phyloP scores from a whole-genome alignment of 2,113 vertebrate genomes.

The Donacobius atricapilla region DNA sequence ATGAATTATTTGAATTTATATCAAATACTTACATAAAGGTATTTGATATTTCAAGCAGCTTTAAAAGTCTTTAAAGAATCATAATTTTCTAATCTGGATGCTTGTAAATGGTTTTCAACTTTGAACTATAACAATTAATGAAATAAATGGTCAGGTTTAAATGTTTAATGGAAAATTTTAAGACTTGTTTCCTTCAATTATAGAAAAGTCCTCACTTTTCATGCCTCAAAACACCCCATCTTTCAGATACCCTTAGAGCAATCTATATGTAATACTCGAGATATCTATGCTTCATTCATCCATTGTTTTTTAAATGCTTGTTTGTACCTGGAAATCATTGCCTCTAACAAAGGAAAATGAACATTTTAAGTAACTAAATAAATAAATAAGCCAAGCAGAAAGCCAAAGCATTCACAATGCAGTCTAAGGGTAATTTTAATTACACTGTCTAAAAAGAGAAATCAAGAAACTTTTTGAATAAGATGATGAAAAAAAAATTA shows the following conservation, averaged over 20 bases:
- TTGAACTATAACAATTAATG: not conserved
- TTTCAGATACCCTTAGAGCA: not conserved
- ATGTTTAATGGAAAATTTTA: not conserved
- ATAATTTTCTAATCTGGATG: not conserved
- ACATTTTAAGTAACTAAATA: not conserved
- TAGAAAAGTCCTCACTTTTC: not conserved
- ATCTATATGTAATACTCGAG: not conserved
- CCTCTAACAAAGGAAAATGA: not conserved
- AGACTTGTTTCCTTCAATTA: not conserved
- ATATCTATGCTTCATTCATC: not conserved
- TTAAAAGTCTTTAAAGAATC: not conserved
- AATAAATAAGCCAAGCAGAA: not conserved
- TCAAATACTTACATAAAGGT: not conserved
- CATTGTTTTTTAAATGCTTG: not conserved
- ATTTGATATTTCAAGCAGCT: not conserved
- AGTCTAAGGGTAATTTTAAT: not conserved
- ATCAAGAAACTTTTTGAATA: not conserved
- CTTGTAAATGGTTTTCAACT: not conserved
- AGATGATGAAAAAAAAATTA: not conserved
- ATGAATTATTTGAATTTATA: not conserved
- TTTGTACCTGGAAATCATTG: not conserved
- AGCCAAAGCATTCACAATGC: not conserved
- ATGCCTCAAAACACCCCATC: not conserved
- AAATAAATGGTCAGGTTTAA: not conserved
- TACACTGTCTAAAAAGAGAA: not conserved